These are phyloP conservation scores for Heteropelma amictum DNA, from an alignment of 2,888 invertebrate genomes.

Conservation along the genomic window DNA sequence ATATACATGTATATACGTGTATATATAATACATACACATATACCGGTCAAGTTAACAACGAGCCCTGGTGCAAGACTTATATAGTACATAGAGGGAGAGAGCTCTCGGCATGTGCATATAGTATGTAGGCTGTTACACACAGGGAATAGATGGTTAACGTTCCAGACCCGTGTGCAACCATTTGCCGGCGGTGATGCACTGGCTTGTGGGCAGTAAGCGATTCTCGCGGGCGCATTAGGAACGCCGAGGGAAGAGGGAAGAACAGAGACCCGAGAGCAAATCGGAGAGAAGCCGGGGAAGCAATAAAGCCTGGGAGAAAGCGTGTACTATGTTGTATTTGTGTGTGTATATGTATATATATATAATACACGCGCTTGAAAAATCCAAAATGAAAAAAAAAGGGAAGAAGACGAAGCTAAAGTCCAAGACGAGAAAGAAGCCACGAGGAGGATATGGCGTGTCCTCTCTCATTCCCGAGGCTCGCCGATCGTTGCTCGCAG, in stretches of 20 bases:
- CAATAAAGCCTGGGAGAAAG: conserved; percentile 40
- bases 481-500: conserved; percentile 41
- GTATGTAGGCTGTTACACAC: conserved; percentile 17
- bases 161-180: conserved; percentile 34
- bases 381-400: not conserved
- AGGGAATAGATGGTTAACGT: conserved; percentile 23
- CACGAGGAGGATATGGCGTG: no score
- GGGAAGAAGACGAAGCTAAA: conserved; percentile 1
- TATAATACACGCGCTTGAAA: not conserved
- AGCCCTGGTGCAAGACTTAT: conserved; percentile 11
- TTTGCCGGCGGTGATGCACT: conserved; percentile 29
- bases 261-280: conserved; percentile 20
- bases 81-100: not conserved
- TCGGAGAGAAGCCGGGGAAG: conserved; percentile 37
- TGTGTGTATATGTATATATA: not conserved
- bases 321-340: no score
- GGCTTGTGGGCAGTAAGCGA: conserved; percentile 33
- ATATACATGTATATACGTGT: not conserved
- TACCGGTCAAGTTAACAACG: conserved; percentile 28
- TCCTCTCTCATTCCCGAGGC: conserved; percentile 45
- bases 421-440: conserved; percentile 17
- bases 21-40: not conserved
- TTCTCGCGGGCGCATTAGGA: conserved; percentile 24
- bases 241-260: conserved; percentile 6
- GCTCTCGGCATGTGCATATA: conserved; percentile 7